Base-by-base conservation (phyloP, 1,140 invertebrate genomes). In the Gryllus bimaculatus region DNA sequence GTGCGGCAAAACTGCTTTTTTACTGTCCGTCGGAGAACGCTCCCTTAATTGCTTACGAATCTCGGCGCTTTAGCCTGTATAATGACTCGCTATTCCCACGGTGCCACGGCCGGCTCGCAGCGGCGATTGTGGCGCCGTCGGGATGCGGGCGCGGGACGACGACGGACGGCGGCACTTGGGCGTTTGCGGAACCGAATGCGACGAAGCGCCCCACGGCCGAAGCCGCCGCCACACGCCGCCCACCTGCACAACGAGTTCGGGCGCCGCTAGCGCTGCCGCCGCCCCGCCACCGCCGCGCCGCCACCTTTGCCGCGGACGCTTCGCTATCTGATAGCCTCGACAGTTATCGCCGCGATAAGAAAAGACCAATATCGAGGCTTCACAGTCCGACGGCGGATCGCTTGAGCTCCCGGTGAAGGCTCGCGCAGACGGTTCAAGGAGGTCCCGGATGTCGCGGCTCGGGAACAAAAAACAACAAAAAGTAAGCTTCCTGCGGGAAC, bases 11-110 rank as follows among this genome's bases (percentile, higher is more conserved):
- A 66, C 54, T 66, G 18, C 10, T 66, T 66, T 66, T 66, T 66
- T 18, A 18, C 10, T 10, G 18, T 66, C 18, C 2, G 1, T 7
- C 74, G 74, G 10, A 13, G 10, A 13, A 26, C 20, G 47, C 47
- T 13, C 74, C 10, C n/a, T 75, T 75, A 26, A 47, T 75, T 75
- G 74, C 47, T n/a, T 10, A 75, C 20, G 20, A 75, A 47, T 75
- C 20, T 26, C 74, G 54, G 54, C 54, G 48, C 26, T 74, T 78
- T 26, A 8, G n/a, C n/a, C 78, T 78, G 78, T 78, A 78, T 78
- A 78, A 78, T 7, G 78, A 78, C 26, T 26, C 76, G 21, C 48
- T n/a, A 75, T 78, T 48, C 78, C 78, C n/a, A n/a, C n/a, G n/a
- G n/a, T n/a, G n/a, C n/a, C n/a, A n/a, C n/a, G n/a, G n/a, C n/a